Percentiles rank a stretch among this genome's conserved stretches.
These are phyloP conservation scores for Thunnus albacares DNA, from an alignment of 2,797 vertebrate genomes.

Conservation along the genomic window DNA sequence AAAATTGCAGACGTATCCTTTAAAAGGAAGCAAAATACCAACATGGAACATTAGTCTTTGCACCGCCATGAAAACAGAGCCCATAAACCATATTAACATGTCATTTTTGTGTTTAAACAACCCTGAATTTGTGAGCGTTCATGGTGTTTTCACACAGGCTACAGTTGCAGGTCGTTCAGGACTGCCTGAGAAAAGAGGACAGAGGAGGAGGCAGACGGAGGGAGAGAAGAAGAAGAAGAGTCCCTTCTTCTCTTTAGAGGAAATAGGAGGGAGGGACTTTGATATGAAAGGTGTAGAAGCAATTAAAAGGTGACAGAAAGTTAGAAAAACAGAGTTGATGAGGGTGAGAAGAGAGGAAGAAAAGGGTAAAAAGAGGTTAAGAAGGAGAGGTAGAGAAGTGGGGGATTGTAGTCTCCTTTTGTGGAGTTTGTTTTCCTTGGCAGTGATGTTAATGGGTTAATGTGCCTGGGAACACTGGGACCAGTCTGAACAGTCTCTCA, in stretches of 20 bases:
- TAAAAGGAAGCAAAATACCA: not conserved
- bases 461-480: slow-evolving; percentile 64
- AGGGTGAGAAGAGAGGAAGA: slow-evolving; percentile 24
- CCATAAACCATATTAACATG: not conserved
- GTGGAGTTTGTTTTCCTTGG: slow-evolving; percentile 67
- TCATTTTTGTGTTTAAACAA: not conserved
- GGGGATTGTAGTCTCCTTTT: slow-evolving; percentile 51
- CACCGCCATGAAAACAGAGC: not conserved
- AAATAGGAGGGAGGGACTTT: not conserved
- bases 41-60: not conserved
- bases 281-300: slow-evolving; percentile 17
- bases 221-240: not conserved
- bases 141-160: too few relatives aligned
- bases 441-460: slow-evolving; percentile 71
- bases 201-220: too few relatives aligned
- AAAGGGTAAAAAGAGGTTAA: not conserved
- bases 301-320: slow-evolving; percentile 17
- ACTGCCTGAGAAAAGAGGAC: not conserved
- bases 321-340: slow-evolving; percentile 30
- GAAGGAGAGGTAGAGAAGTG: slow-evolving; percentile 19
- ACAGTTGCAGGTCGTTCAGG: too few relatives aligned
- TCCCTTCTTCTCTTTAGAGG: not conserved
- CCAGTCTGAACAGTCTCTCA: slow-evolving; percentile 57
- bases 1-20: not conserved
- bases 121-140: not conserved